A percentile compares a stretch with the other conserved stretches of the same genome.
Conservation (phyloP, 2,888 invertebrate species). For the Terebella lapidaria region DNA sequence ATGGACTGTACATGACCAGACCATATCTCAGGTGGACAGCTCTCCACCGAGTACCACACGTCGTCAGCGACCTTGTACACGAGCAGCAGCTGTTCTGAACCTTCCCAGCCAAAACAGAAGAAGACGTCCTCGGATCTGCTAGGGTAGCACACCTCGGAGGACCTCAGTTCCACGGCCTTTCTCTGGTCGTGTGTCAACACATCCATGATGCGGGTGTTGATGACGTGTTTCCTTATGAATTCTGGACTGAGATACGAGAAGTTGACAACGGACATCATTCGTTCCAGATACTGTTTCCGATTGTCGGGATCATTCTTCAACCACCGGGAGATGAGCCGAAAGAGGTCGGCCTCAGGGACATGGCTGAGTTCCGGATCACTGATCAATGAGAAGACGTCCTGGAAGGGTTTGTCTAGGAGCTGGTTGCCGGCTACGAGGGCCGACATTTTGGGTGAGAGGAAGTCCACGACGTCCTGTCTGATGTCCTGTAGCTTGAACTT, state of each 20-base stretch:
- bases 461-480: not conserved
- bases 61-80: slow-evolving; percentile 12
- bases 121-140: slow-evolving; percentile 8
- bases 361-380: slow-evolving; percentile 9
- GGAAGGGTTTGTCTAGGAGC: slow-evolving; percentile 7
- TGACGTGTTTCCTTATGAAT: slow-evolving; percentile 2
- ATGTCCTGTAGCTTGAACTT: slow-evolving; percentile 1
- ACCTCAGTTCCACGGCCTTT: not conserved
- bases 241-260: slow-evolving; percentile 2
- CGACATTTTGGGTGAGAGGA: slow-evolving; percentile 12
- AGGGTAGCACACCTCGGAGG: not conserved
- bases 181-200: not conserved
- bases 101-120: slow-evolving; percentile 14
- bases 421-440: not conserved
- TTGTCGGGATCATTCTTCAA: slow-evolving; percentile 2
- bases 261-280: slow-evolving; percentile 5
- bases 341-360: slow-evolving; percentile 8
- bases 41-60: slow-evolving; percentile 8
- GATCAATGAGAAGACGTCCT: slow-evolving; percentile 4
- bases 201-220: not conserved
- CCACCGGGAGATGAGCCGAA: slow-evolving; percentile 5
- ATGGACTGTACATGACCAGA: slow-evolving; percentile 9
- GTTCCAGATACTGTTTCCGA: not conserved
- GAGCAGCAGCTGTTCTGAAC: slow-evolving; percentile 12
- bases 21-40: not conserved